Conservation (phyloP, 2,113 vertebrate species). For the Diadophis punctatus region DNA sequence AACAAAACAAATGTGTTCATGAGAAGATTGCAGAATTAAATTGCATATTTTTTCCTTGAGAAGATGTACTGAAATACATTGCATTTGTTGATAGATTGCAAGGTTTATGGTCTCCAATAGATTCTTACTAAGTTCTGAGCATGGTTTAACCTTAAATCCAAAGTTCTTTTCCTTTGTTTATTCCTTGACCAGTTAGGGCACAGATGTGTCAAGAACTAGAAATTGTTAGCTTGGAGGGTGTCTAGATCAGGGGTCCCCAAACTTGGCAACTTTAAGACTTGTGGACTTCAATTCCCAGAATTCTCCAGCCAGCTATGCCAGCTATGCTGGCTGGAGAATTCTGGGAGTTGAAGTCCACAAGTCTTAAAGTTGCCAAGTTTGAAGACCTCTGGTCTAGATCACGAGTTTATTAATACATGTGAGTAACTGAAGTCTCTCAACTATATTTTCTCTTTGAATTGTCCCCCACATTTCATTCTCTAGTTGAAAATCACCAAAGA, state of each 20-base stretch:
- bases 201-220: too few relatives aligned
- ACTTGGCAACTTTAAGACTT: too few relatives aligned
- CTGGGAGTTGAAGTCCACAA: too few relatives aligned
- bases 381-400: too few relatives aligned
- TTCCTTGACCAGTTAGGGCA: neutral
- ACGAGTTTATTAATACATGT: neutral
- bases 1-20: neutral
- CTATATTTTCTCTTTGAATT: neutral
- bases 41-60: neutral
- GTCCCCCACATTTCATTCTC: neutral
- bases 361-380: too few relatives aligned
- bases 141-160: neutral
- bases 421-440: neutral
- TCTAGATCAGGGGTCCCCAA: too few relatives aligned
- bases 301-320: too few relatives aligned
- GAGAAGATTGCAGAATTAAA: neutral
- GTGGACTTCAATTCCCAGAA: too few relatives aligned
- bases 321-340: too few relatives aligned
- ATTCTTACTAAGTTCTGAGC: neutral
- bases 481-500: neutral
- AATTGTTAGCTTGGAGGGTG: neutral
- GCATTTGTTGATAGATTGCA: neutral
- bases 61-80: neutral
- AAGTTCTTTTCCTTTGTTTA: too few relatives aligned
- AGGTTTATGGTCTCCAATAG: neutral